Evolutionary conservation across 2,797 vertebrate genomes (phyloP).

Genomic region (Melanogrammus aeglefinus): DNA sequence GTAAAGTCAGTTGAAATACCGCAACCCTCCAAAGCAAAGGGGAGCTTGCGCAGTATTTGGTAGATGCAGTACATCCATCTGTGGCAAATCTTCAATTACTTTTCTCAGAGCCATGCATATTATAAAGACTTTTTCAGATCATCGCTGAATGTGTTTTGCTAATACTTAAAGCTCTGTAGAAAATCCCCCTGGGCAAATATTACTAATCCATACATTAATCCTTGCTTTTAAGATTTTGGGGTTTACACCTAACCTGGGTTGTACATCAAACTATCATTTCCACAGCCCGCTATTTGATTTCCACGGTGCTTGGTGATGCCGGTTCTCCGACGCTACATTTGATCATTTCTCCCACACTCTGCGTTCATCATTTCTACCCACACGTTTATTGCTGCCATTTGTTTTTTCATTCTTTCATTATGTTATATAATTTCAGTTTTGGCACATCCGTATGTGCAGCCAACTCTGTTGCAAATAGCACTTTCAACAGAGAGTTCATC

Average conservation of each 20-base stretch:
- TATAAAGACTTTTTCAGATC: conserved; percentile 3
- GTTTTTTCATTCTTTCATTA: conserved; percentile 22
- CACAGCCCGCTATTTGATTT: conserved; percentile 30
- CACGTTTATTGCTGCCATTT: conserved; percentile 31
- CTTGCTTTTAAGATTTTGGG: conserved; percentile 57
- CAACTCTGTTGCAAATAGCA: conserved; percentile 9
- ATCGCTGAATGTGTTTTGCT: conserved; percentile 52
- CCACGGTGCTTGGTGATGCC: conserved; percentile 16
- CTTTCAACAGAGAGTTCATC: conserved; percentile 20
- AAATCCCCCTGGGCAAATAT: conserved; percentile 61
- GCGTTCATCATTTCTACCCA: conserved; percentile 11
- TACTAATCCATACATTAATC: conserved; percentile 63
- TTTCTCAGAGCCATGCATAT: neutral
- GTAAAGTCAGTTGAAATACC: neutral
- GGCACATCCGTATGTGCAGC: conserved; percentile 19
- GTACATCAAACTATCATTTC: conserved; percentile 50
- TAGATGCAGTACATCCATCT: neutral
- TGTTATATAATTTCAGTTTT: conserved; percentile 29
- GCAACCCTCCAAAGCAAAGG: neutral
- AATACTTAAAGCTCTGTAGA: conserved; percentile 51
- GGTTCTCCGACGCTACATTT: conserved; percentile 6
- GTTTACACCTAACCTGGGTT: conserved; percentile 51
- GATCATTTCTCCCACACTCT: conserved; percentile 22
- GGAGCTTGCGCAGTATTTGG: neutral
- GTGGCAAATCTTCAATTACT: neutral